These are phyloP conservation scores for Lutraria lutraria DNA, from an alignment of 2,888 invertebrate species.

Conservation along the genomic window DNA sequence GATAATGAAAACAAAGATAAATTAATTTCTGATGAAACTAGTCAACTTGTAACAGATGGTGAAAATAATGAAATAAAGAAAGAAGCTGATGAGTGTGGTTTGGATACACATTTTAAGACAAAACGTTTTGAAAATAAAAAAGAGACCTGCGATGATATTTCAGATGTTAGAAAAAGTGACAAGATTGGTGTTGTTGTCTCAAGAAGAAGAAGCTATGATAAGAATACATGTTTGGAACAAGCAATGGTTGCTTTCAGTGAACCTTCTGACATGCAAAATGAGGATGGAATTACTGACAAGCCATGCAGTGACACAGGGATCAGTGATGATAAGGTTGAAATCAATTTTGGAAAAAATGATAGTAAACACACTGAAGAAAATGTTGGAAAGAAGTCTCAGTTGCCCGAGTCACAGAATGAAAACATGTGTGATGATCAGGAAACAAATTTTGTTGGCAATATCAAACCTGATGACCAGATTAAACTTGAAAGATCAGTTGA, in stretches of 20 bases:
- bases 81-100: not conserved
- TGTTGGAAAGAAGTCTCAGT: too few relatives aligned
- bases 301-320: not conserved
- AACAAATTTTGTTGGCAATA: not conserved
- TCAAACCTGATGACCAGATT: not conserved
- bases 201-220: not conserved
- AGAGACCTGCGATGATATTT: not conserved
- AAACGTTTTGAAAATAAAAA: not conserved
- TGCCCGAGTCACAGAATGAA: not conserved
- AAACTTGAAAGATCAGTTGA: not conserved
- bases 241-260: not conserved
- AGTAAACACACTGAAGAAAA: not conserved
- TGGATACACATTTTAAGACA: not conserved
- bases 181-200: not conserved
- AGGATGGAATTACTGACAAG: not conserved
- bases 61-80: not conserved
- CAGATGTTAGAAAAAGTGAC: not conserved
- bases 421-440: not conserved
- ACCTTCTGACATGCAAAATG: not conserved
- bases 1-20: not conserved
- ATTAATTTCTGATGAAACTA: not conserved
- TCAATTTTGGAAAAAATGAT: not conserved
- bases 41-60: not conserved
- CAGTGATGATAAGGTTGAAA: not conserved
- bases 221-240: not conserved